Evolutionary conservation across 2,888 invertebrate species (phyloP).

Genomic region (Arge pagana): DNA sequence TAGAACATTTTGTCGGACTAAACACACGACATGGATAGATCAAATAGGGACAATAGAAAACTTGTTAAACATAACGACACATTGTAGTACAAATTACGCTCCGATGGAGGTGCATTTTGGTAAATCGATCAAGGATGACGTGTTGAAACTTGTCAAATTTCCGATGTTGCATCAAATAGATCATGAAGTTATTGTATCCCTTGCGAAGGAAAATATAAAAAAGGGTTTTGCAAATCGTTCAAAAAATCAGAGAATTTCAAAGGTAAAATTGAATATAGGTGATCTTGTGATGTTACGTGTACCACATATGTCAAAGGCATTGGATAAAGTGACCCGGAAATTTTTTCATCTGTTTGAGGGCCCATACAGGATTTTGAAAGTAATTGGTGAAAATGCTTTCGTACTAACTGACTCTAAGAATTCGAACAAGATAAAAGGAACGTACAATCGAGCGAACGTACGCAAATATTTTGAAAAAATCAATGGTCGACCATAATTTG

Average conservation of each 20-base stretch:
- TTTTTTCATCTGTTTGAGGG: conserved; percentile 3
- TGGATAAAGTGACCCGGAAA: conserved; percentile 1
- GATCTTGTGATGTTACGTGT: conserved; percentile 1
- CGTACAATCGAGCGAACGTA: conserved; percentile 3
- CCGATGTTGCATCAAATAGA: background rate
- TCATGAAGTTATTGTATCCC: no score
- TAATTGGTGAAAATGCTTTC: background rate
- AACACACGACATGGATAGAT: conserved; percentile 19
- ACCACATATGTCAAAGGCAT: background rate
- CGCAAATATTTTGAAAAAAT: conserved; percentile 1
- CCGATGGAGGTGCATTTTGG: conserved; percentile 2
- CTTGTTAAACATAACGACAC: conserved; percentile 2
- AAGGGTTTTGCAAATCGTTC: background rate
- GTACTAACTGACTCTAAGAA: background rate
- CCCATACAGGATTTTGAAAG: background rate
- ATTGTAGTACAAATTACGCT: background rate
- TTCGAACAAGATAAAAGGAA: background rate
- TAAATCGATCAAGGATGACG: background rate
- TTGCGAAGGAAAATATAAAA: background rate
- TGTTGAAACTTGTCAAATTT: background rate
- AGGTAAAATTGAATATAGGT: background rate
- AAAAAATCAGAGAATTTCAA: background rate
- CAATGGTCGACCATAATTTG: no score
- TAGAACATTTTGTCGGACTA: conserved; percentile 2
- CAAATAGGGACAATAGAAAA: conserved; percentile 3